Percentiles rank a stretch among this genome's conserved stretches.
phyloP scores from a whole-genome alignment of 2,888 invertebrate genomes.

The Cheilosia vernalis region DNA sequence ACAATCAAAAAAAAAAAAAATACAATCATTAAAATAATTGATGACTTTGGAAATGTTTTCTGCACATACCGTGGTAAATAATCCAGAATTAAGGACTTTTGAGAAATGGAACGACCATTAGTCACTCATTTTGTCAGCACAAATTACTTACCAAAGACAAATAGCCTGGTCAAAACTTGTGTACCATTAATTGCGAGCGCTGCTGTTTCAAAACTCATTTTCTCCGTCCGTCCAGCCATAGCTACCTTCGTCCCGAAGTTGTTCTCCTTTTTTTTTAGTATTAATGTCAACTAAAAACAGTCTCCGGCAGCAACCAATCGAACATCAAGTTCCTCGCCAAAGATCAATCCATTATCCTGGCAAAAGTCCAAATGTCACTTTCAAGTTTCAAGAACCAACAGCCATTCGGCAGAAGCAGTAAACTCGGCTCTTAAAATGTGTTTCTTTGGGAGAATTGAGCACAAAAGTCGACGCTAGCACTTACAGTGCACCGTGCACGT shows the following conservation, averaged over 20 bases:
- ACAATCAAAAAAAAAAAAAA: no score
- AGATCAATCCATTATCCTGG: slow-evolving; percentile 62
- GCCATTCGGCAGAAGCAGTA: neutral
- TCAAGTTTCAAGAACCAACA: slow-evolving; percentile 58
- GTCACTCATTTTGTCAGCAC: neutral
- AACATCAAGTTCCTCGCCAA: slow-evolving; percentile 25
- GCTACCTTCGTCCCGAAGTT: neutral
- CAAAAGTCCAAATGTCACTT: slow-evolving; percentile 60
- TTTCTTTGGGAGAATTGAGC: neutral
- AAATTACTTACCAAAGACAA: slow-evolving; percentile 14
- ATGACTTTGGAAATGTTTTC: no score
- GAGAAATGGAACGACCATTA: slow-evolving; percentile 1
- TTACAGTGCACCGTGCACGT: slow-evolving; percentile 20
- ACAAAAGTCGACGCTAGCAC: slow-evolving; percentile 39
- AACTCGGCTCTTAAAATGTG: slow-evolving; percentile 5
- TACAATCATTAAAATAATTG: no score
- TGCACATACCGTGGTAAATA: no score
- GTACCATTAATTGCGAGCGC: neutral
- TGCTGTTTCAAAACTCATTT: neutral
- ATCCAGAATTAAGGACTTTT: neutral
- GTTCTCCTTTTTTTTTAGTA: neutral
- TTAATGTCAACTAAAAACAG: slow-evolving; percentile 15
- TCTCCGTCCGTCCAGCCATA: neutral
- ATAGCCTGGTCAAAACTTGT: slow-evolving; percentile 25
- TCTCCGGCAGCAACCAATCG: slow-evolving; percentile 7